Base-by-base conservation (phyloP, 2,888 invertebrate genomes). In the Bibio marci region DNA sequence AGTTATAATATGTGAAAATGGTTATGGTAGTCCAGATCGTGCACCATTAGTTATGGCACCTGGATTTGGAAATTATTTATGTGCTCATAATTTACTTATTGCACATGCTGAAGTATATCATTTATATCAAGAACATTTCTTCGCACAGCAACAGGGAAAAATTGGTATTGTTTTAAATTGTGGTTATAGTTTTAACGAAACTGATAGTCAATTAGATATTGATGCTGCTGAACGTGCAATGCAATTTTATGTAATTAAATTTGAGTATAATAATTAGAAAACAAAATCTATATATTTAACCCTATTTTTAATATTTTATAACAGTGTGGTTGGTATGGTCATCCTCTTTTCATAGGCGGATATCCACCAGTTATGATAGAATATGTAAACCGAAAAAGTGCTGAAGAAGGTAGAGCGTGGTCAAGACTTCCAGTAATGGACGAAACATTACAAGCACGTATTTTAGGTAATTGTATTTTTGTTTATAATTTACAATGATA, bases 51-150 rank as follows among this genome's bases (percentile, higher is more conserved):
- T 64, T 3, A 63, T 65, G 7, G 50, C 55, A 8, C 55, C 58
- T 0, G 66, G 65, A 0, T 43, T 63, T 8, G 66, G 57, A 0
- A 63, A 65, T n/a, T 77, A 76, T 47, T 42, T 64, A 2, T 72
- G 70, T 40, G 57, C 61, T 1, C 72, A 73, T 45, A 70, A 55
- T 48, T 63, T 53, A 19, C 49, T 79, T 10, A 49, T 69, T 37
- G 69, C 76, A 1, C 78, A 79, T 49, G 67, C 67, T 1, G 54
- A 50, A 30, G 60, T 50, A 0, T 69, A 65, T 43, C 61, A 58
- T 38, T 45, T 64, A 22, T 69, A 68, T 44, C 50, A 60, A 17
- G 51, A 58, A 28, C 67, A 22, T 36, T 36, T 25, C 15, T 12
- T 27, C 1, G 25, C 11, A 14, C 52, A 57, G 30, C 36, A 33